phyloP scores from a whole-genome alignment of 2,113 vertebrate species.

The Colistium nudipinnis region DNA sequence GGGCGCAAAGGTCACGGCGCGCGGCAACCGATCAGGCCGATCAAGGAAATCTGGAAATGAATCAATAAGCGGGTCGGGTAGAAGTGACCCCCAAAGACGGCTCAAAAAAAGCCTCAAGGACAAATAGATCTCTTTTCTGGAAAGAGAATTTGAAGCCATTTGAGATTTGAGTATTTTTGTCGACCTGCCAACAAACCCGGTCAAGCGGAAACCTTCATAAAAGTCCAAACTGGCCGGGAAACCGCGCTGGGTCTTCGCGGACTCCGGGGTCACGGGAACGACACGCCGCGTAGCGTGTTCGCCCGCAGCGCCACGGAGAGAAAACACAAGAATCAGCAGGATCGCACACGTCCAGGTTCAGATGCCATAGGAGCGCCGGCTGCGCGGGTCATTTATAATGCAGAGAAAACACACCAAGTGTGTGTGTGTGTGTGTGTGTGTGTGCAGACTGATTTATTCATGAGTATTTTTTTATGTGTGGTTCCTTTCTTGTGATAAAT shows the following conservation, averaged over 20 bases:
- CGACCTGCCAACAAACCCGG: too few species aligned
- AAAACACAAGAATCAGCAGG: conserved; percentile 6
- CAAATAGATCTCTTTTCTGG: too few species aligned
- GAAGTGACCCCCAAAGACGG: too few species aligned
- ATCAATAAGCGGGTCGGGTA: too few species aligned
- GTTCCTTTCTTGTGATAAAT: conserved; percentile 6
- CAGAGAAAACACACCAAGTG: not conserved
- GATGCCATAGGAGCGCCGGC: conserved; percentile 1
- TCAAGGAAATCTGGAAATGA: too few species aligned
- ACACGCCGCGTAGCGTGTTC: not conserved
- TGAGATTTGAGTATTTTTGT: too few species aligned
- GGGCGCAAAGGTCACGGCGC: too few species aligned
- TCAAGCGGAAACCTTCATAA: too few species aligned
- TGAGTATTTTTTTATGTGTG: conserved; percentile 5
- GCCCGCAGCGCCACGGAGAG: not conserved
- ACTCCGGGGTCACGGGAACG: not conserved
- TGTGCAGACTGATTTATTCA: conserved; percentile 7
- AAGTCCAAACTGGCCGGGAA: too few species aligned
- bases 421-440: not conserved
- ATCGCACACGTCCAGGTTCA: not conserved
- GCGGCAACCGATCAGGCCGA: too few species aligned
- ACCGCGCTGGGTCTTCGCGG: not conserved
- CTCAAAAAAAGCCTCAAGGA: too few species aligned
- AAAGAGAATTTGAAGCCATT: too few species aligned
- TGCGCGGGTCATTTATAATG: conserved; percentile 20